These are phyloP conservation scores for Margarornis squamiger DNA, from an alignment of 2,797 vertebrate genomes.

Conservation along the genomic window DNA sequence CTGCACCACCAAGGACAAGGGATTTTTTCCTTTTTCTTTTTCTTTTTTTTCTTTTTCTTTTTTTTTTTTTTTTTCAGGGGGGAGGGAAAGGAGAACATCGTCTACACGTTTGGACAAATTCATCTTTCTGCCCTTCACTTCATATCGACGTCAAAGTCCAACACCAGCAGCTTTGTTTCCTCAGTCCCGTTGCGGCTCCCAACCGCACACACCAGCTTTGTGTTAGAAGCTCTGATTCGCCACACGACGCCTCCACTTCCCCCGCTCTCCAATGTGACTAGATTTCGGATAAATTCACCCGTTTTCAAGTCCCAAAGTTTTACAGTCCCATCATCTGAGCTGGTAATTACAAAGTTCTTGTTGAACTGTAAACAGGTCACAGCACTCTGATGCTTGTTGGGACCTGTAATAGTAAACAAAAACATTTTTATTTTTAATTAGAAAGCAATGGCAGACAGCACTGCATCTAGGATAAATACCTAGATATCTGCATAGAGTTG, in stretches of 20 bases:
- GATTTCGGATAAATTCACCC: slow-evolving; percentile 99
- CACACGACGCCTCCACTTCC: slow-evolving; percentile 98
- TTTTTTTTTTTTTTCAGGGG: slow-evolving; percentile 11
- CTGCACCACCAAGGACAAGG: slow-evolving; percentile 83
- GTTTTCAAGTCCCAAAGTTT: slow-evolving; percentile 99
- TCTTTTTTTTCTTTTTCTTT: slow-evolving; percentile 27
- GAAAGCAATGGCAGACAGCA: neutral
- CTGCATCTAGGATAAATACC: neutral
- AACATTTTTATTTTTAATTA: slow-evolving; percentile 37
- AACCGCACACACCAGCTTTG: slow-evolving; percentile 98
- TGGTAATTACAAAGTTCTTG: slow-evolving; percentile 99
- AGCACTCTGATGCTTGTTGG: slow-evolving; percentile 99
- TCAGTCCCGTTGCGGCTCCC: slow-evolving; percentile 99
- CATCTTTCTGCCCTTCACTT: slow-evolving; percentile 86
- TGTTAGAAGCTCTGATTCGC: slow-evolving; percentile 98
- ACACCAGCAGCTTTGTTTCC: slow-evolving; percentile 99
- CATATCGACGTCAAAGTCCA: slow-evolving; percentile 99
- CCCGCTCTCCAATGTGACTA: slow-evolving; percentile 99
- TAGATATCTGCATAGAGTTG: neutral
- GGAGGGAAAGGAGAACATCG: slow-evolving; percentile 76
- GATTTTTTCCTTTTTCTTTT: slow-evolving; percentile 62
- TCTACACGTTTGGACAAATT: slow-evolving; percentile 78
- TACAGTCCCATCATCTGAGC: slow-evolving; percentile 98
- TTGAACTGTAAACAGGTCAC: slow-evolving; percentile 99
- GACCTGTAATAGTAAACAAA: slow-evolving; percentile 82